phyloP scores from a whole-genome alignment of 1,140 invertebrate species.

The Drosophila micromelanica region DNA sequence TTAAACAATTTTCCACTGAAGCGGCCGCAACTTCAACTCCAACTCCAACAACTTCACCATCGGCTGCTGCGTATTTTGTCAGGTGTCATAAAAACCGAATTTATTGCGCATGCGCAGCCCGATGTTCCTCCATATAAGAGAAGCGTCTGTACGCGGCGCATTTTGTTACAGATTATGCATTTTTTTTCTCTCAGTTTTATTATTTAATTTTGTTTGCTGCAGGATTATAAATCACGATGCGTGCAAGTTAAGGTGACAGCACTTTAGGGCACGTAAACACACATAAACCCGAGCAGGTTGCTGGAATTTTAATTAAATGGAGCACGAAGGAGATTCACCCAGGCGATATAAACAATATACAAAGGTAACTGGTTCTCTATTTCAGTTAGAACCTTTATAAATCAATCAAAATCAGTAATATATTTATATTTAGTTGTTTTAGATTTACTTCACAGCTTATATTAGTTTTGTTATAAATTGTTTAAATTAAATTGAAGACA shows the following conservation, averaged over 20 bases:
- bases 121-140: constrained; percentile 44
- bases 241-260: constrained; percentile 78
- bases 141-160: constrained; percentile 37
- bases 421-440: no score
- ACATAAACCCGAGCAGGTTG: constrained; percentile 69
- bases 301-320: constrained; percentile 78
- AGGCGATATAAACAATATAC: background rate
- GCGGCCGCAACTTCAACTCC: constrained; percentile 55
- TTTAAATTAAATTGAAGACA: no score
- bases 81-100: constrained; percentile 84
- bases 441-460: no score
- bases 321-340: constrained; percentile 22
- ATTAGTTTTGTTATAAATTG: no score
- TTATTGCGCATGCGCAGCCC: constrained; percentile 83
- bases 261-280: constrained; percentile 78
- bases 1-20: constrained; percentile 80
- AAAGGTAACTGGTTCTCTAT: background rate
- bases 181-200: constrained; percentile 62
- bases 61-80: constrained; percentile 81
- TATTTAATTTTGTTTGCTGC: constrained; percentile 71
- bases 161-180: constrained; percentile 65
- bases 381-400: no score
- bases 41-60: constrained; percentile 29
- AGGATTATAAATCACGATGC: constrained; percentile 74
- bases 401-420: no score